phyloP scores from a whole-genome alignment of 2,888 invertebrate species.

The Pyrocoelia pectoralis region DNA sequence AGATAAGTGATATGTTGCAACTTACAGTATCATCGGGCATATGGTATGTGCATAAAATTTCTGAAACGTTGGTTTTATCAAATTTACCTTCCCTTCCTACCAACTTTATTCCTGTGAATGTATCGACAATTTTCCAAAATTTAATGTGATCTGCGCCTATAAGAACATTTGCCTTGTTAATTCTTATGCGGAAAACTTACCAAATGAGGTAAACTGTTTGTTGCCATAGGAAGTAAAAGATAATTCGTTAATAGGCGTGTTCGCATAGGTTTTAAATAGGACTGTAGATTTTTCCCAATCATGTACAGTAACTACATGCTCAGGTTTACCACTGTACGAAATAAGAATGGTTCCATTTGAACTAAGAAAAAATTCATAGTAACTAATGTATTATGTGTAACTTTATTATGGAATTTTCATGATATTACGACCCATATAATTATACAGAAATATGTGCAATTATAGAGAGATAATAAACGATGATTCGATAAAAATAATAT shows the following conservation, averaged over 20 bases:
- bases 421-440: too few species aligned
- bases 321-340: conserved; percentile 85
- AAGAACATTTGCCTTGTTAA: too few species aligned
- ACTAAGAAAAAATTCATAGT: too few species aligned
- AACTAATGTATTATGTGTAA: too few species aligned
- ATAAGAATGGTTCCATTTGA: conserved; percentile 81
- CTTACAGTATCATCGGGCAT: conserved; percentile 87
- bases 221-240: conserved; percentile 83
- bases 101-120: conserved; percentile 90
- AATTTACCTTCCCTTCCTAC: conserved; percentile 89
- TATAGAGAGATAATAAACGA: too few species aligned
- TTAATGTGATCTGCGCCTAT: conserved; percentile 79
- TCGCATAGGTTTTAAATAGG: conserved; percentile 80
- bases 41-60: conserved; percentile 83
- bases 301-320: conserved; percentile 89
- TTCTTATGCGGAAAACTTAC: conserved; percentile 56
- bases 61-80: conserved; percentile 91
- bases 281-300: conserved; percentile 83
- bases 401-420: too few species aligned
- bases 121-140: conserved; percentile 92
- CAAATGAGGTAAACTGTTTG: conserved; percentile 81
- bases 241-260: conserved; percentile 76
- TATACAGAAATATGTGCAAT: too few species aligned
- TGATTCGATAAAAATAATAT: too few species aligned
- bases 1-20: neutral